Conservation (phyloP, 2,888 invertebrate genomes). For the Drosophila helvetica region DNA sequence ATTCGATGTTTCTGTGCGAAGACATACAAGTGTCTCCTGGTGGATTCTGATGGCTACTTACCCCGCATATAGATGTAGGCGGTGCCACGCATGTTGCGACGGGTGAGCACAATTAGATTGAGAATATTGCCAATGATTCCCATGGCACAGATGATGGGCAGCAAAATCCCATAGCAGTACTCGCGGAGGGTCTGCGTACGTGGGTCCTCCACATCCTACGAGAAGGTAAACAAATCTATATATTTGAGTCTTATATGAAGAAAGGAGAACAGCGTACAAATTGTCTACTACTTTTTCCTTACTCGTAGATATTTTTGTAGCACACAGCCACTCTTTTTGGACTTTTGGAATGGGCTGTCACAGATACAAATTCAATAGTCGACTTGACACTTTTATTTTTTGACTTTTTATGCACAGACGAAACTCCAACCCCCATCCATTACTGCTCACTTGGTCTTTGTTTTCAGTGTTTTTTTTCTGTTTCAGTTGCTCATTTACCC, state of each 20-base stretch:
- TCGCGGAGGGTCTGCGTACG: conserved; percentile 86
- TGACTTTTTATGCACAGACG: conserved; percentile 60
- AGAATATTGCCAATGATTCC: conserved; percentile 91
- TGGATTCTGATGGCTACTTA: conserved; percentile 82
- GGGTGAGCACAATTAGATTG: conserved; percentile 90
- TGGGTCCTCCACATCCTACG: conserved; percentile 85
- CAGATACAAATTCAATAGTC: conserved; percentile 79
- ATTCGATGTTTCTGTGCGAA: conserved; percentile 29
- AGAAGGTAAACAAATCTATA: conserved; percentile 6
- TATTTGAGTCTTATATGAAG: conserved; percentile 5
- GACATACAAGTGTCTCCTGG: conserved; percentile 17
- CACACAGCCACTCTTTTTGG: conserved; percentile 10
- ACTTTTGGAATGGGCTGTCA: conserved; percentile 49
- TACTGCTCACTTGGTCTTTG: conserved; percentile 50
- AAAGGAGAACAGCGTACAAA: conserved; percentile 61
- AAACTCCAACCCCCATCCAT: conserved; percentile 25
- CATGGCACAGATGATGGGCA: conserved; percentile 89
- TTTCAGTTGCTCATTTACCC: conserved; percentile 4
- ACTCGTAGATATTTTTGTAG: conserved; percentile 1
- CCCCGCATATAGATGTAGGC: conserved; percentile 92
- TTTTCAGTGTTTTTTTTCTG: conserved; percentile 1
- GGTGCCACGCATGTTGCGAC: conserved; percentile 90
- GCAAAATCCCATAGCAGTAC: conserved; percentile 87
- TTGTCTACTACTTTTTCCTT: conserved; percentile 48
- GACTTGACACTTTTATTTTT: conserved; percentile 78